These are phyloP conservation scores for Pachyramphus minor DNA, from an alignment of 2,113 vertebrate genomes.

Conservation along the genomic window DNA sequence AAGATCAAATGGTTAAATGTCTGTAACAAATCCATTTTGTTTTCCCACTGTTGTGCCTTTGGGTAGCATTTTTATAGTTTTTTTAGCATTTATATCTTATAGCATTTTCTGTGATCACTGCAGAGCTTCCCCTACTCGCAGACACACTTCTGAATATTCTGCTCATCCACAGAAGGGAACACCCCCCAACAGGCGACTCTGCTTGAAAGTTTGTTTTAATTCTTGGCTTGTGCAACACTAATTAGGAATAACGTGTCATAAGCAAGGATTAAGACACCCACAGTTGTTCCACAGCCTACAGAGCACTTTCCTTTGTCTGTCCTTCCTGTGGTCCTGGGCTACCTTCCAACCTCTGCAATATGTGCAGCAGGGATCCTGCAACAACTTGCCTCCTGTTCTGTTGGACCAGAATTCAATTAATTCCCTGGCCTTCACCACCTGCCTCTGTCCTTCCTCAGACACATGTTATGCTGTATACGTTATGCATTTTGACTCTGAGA, in stretches of 20 bases:
- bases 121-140: background rate
- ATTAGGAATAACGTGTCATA: background rate
- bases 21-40: background rate
- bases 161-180: background rate
- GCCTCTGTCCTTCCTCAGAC: background rate
- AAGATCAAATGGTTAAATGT: background rate
- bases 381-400: background rate
- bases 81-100: background rate
- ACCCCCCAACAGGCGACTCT: background rate
- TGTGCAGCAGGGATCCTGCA: background rate
- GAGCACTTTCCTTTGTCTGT: background rate
- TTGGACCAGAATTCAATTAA: background rate
- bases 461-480: accelerated
- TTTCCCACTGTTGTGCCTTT: background rate
- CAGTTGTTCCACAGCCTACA: background rate
- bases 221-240: background rate
- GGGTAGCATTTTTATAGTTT: background rate
- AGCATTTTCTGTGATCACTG: background rate
- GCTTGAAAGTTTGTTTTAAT: background rate
- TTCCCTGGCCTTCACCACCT: background rate
- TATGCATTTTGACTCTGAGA: background rate
- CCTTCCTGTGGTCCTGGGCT: background rate
- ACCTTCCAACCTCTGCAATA: background rate
- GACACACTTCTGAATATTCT: background rate
- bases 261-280: background rate